Conservation (phyloP, 2,888 invertebrate species). For the Macropis europaea region DNA sequence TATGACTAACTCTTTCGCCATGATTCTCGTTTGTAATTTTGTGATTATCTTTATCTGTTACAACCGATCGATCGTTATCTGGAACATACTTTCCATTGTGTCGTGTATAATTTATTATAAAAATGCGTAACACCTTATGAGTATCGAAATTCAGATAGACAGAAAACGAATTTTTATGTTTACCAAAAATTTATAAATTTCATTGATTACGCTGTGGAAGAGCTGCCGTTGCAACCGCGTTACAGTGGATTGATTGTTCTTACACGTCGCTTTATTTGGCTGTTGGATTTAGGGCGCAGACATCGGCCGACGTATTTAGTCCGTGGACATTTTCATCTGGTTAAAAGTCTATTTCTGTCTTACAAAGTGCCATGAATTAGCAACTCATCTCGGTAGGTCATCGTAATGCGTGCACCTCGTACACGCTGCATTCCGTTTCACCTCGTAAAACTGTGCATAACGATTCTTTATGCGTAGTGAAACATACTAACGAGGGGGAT, state of each 20-base stretch:
- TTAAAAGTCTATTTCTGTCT: slow-evolving; percentile 28
- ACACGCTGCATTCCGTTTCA: slow-evolving; percentile 15
- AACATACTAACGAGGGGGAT: slow-evolving; percentile 2
- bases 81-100: neutral
- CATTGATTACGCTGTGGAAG: neutral
- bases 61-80: neutral
- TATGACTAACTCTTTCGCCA: slow-evolving; percentile 3
- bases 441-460: slow-evolving; percentile 27
- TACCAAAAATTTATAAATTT: too few relatives aligned
- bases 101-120: too few relatives aligned
- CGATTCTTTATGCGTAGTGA: slow-evolving; percentile 4
- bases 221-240: neutral
- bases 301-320: slow-evolving; percentile 22
- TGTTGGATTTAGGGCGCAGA: slow-evolving; percentile 25
- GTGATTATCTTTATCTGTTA: neutral
- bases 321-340: slow-evolving; percentile 30
- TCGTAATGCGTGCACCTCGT: slow-evolving; percentile 26
- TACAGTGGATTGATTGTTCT: neutral
- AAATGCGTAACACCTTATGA: too few relatives aligned
- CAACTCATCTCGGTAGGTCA: slow-evolving; percentile 33
- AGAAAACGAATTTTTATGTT: too few relatives aligned
- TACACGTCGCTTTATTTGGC: slow-evolving; percentile 4
- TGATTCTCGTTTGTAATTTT: slow-evolving; percentile 3
- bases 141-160: too few relatives aligned
- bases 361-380: slow-evolving; percentile 20